Evolutionary conservation across 2,797 vertebrate genomes (phyloP).

Genomic region (Scolopax rusticola): DNA sequence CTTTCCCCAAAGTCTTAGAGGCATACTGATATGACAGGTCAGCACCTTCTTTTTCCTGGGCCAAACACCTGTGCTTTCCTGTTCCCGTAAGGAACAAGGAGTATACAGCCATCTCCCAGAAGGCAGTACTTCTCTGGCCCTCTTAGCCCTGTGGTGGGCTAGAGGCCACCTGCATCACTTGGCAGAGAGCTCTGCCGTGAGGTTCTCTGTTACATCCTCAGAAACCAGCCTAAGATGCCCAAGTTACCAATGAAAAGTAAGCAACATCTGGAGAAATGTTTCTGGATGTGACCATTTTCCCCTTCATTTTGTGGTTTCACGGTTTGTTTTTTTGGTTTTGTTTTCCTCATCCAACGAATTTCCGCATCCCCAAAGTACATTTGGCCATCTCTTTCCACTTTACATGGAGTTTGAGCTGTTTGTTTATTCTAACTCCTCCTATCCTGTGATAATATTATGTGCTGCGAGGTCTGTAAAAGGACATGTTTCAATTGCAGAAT

Average conservation of each 20-base stretch:
- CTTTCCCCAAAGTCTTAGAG: background rate
- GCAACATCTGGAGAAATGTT: background rate
- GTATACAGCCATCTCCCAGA: background rate
- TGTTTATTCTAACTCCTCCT: background rate
- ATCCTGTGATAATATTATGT: accelerated
- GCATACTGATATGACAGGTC: background rate
- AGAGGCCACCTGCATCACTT: background rate
- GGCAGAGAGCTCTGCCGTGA: background rate
- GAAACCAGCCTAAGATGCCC: background rate
- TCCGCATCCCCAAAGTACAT: background rate
- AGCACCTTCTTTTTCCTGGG: background rate
- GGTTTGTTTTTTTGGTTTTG: background rate
- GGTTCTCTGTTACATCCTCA: background rate
- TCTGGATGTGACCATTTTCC: background rate
- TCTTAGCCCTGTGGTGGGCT: background rate
- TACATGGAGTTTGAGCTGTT: background rate
- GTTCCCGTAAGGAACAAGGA: background rate
- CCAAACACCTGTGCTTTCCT: background rate
- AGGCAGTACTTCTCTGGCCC: accelerated
- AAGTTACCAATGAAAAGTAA: background rate
- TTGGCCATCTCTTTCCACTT: background rate
- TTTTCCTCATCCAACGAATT: background rate
- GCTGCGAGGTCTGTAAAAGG: background rate
- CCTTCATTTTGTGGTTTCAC: background rate
- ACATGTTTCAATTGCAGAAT: background rate